Evolutionary conservation across 2,888 invertebrate species (phyloP).

Genomic region (Patella pellucida): DNA sequence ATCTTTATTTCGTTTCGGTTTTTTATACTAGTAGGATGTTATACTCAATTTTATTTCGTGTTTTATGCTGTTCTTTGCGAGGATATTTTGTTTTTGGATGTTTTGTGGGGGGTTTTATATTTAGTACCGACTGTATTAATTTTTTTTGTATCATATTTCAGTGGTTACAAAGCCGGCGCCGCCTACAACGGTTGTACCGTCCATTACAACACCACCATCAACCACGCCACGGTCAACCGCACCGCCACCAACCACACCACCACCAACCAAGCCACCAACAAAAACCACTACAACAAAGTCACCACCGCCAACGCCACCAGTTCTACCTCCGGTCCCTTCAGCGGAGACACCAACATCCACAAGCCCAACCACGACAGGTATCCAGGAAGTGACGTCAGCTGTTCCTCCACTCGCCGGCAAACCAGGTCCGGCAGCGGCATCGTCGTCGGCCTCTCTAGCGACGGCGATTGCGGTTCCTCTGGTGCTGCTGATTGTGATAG

Average conservation of each 20-base stretch:
- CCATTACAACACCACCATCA: constrained; percentile 21
- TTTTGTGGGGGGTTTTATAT: too few species aligned
- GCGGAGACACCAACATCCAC: neutral
- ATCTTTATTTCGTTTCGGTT: too few species aligned
- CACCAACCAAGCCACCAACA: constrained; percentile 20
- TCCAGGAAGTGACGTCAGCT: constrained; percentile 14
- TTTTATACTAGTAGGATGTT: too few species aligned
- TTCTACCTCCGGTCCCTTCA: constrained; percentile 2
- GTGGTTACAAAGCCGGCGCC: constrained; percentile 20
- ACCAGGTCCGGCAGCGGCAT: too few species aligned
- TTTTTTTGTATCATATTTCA: neutral
- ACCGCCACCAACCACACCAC: constrained; percentile 13
- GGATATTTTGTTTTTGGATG: too few species aligned
- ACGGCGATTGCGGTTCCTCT: constrained; percentile 39
- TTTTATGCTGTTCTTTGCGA: too few species aligned
- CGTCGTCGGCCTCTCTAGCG: constrained; percentile 15
- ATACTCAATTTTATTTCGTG: too few species aligned
- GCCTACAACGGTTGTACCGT: constrained; percentile 6
- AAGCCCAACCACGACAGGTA: neutral
- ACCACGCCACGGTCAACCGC: constrained; percentile 22
- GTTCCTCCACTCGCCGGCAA: neutral
- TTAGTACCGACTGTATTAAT: too few species aligned
- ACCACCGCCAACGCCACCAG: constrained; percentile 18
- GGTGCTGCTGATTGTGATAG: constrained; percentile 34
- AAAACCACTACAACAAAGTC: constrained; percentile 17